Evolutionary conservation across 2,797 vertebrate genomes (phyloP), one percentile per base, ranked within the genome.

Genomic region (Geotrypetes seraphini): DNA sequence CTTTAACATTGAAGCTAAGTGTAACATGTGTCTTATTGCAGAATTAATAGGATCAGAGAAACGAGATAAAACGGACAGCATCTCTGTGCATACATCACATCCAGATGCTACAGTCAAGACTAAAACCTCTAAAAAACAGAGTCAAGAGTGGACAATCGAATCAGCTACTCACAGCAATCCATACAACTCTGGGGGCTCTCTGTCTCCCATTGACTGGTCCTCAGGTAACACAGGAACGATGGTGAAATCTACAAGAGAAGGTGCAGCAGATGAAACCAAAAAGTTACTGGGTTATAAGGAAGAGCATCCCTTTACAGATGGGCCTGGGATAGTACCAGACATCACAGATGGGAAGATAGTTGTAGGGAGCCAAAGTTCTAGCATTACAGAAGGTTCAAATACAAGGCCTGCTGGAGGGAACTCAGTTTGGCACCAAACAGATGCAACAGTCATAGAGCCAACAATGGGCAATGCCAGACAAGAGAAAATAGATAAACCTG

Each of bases 401-500:
- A n/a, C n/a, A n/a, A n/a, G n/a, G n/a, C n/a, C n/a, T n/a, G n/a
- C n/a, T n/a, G n/a, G n/a, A n/a, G n/a, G n/a, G n/a, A n/a, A n/a
- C n/a, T n/a, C n/a, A n/a, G n/a, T n/a, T n/a, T 13, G 28, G 25
- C 0, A 0, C 24, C 3, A 0, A 2, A 36, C 8, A 11, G 22
- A 1, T 1, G 34, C 28, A 5, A 6, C 6, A 19, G 10, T 11
- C 8, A 30, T 6, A 19, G 2, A 0, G 1, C 1, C 29, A 0
- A 1, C 11, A 20, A n/a, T n/a, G n/a, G n/a, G n/a, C n/a, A n/a
- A n/a, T n/a, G 29, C 42, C 12, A 8, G 4, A 0, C 21, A 10
- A 2, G 7, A 11, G 5, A 12, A 24, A 21, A 26, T 15, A 2
- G 5, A 4, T 1, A 0, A 16, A 21, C 11, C 12, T 0, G 1